Evolutionary conservation across 1,140 invertebrate species (phyloP).

Genomic region (Brachystomella parvula): DNA sequence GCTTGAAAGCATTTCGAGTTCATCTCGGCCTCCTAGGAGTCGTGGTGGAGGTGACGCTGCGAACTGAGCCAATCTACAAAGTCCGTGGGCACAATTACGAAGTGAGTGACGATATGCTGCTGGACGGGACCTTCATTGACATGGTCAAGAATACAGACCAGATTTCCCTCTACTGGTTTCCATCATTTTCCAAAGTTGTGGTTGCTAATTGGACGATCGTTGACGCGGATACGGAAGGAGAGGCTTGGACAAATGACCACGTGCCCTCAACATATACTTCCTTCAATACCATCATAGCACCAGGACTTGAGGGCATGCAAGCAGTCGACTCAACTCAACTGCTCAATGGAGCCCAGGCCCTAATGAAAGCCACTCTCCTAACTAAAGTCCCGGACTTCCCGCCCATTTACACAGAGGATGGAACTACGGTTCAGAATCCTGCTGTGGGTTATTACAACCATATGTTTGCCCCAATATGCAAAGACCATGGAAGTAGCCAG

Average conservation of each 20-base stretch:
- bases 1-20: conserved; percentile 19
- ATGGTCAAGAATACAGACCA: neutral
- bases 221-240: neutral
- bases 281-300: neutral
- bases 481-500: neutral
- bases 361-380: neutral
- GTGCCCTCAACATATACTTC: neutral
- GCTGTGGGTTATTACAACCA: conserved; percentile 15
- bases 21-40: conserved; percentile 23
- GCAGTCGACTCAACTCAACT: neutral
- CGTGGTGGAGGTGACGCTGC: conserved; percentile 20
- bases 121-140: neutral
- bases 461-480: conserved; percentile 12
- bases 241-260: conserved; percentile 17
- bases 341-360: neutral
- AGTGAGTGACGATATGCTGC: conserved; percentile 6
- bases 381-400: neutral
- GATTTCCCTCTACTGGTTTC: conserved; percentile 13
- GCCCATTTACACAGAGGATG: conserved; percentile 20
- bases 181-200: neutral
- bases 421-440: conserved; percentile 10
- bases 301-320: neutral
- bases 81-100: conserved; percentile 9
- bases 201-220: conserved; percentile 20
- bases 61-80: conserved; percentile 21